Percentiles rank a stretch among this genome's conserved stretches.
Conservation (phyloP, 53 echinoderm and acorn worm genomes). For the Patiria pectinifera region DNA sequence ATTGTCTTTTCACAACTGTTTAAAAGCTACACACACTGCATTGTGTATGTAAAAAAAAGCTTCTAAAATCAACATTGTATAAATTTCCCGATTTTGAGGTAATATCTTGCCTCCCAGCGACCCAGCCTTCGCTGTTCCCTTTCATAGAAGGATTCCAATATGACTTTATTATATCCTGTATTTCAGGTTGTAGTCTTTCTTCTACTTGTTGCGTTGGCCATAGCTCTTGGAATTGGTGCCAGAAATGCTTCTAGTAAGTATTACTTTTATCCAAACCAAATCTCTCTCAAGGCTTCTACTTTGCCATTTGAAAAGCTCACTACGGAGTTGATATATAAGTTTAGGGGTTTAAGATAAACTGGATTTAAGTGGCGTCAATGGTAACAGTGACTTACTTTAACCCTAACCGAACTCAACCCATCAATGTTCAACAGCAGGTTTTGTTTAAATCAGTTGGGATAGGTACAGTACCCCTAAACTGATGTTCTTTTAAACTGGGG, state of each 20-base stretch:
- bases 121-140: neutral
- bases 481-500: too few species aligned
- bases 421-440: too few species aligned
- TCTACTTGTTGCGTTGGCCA: constrained; percentile 26
- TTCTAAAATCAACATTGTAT: too few species aligned
- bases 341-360: neutral
- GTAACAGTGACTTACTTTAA: too few species aligned
- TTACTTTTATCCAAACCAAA: neutral
- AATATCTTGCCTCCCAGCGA: neutral
- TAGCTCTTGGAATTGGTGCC: constrained; percentile 53
- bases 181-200: constrained; percentile 25
- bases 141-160: neutral
- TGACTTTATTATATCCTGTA: neutral
- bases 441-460: too few species aligned
- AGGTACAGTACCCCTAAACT: too few species aligned
- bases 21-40: too few species aligned
- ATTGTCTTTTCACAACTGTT: too few species aligned
- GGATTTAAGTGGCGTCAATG: too few species aligned
- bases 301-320: neutral
- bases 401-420: too few species aligned
- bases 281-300: neutral
- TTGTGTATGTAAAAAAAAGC: too few species aligned
- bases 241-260: constrained; percentile 53
- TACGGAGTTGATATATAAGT: neutral
- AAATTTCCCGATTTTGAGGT: neutral